Base-by-base conservation (phyloP, 2,113 vertebrate genomes). In the Chinchilla lanigera region DNA sequence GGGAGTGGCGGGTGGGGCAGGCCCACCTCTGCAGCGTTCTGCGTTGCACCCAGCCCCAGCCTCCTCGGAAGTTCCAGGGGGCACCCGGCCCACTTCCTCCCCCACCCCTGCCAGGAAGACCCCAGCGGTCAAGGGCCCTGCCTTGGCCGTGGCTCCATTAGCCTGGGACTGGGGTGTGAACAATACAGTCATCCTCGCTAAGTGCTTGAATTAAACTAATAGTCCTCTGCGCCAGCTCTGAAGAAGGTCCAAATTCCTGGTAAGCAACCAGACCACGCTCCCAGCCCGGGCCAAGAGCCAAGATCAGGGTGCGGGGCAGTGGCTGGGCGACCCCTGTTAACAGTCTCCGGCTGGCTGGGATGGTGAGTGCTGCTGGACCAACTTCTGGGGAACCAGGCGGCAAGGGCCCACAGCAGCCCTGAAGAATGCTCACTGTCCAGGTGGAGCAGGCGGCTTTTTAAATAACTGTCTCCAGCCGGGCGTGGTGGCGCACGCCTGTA, bases 151-250 rank as follows among this genome's bases (percentile, higher is more conserved):
- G 98, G 98, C 94, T 98, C 98, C 98, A 99, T 99, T 99, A 99
- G 98, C 98, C 98, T 93, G 96, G 96, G 97, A 98, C 98, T 98
- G 95, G 96, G 98, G 96, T 98, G 98, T 98, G 97, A 97, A 97
- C 98, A 97, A 97, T 98, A 98, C 98, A 98, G 98, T 98, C 97
- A 98, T 98, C 87, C 87, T 97, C 98, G 98, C 98, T 99, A 99
- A 99, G 99, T 99, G 99, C 99, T 98, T 97, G 98, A 98, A 98
- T 99, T 98, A 99, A 98, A 98, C 99, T 99, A 99, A 99, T 98
- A 99, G 98, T 98, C 97, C 95, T 93, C 97, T 98, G 98, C 98
- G 98, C 98, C 98, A 99, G 98, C 98, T 99, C 98, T 98, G 98
- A 99, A 99, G 97, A 97, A 97, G 98, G 98, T 98, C 98, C 98